Percentiles rank a stretch among this genome's conserved stretches.
Conservation (phyloP, 2,888 invertebrate species). For the Drosophila affinis region DNA sequence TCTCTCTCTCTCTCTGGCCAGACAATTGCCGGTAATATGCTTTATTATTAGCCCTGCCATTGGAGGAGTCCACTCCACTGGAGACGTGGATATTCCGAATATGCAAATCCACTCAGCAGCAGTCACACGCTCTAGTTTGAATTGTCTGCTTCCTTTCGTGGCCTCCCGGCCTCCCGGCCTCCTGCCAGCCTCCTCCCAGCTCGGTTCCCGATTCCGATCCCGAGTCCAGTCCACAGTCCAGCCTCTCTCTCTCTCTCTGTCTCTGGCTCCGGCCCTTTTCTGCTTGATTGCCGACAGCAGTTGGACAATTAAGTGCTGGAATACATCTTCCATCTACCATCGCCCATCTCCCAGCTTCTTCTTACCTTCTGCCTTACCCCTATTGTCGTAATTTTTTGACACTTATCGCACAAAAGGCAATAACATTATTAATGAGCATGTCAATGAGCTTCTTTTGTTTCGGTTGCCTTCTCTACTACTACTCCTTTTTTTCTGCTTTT, state of each 20-base stretch:
- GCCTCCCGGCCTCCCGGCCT: too few species aligned
- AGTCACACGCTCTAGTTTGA: slow-evolving; percentile 79
- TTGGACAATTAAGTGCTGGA: slow-evolving; percentile 75
- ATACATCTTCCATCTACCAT: slow-evolving; percentile 49
- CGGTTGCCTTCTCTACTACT: slow-evolving; percentile 8
- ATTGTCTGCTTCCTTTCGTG: slow-evolving; percentile 68
- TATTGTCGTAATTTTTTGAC: slow-evolving; percentile 78
- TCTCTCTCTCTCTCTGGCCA: slow-evolving; percentile 14
- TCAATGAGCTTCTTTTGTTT: slow-evolving; percentile 75
- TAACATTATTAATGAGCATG: slow-evolving; percentile 79
- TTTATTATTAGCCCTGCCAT: slow-evolving; percentile 74
- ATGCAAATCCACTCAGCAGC: slow-evolving; percentile 77
- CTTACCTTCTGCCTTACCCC: slow-evolving; percentile 41
- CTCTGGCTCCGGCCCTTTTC: slow-evolving; percentile 54
- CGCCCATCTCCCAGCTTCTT: slow-evolving; percentile 45
- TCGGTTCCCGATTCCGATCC: slow-evolving; percentile 44
- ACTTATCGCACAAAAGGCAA: slow-evolving; percentile 80
- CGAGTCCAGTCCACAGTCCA: slow-evolving; percentile 2
- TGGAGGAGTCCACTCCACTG: slow-evolving; percentile 17
- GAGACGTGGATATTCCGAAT: slow-evolving; percentile 47
- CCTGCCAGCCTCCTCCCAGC: slow-evolving; percentile 39
- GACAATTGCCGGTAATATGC: slow-evolving; percentile 78
- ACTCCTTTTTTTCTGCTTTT: background rate
- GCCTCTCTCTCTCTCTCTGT: background rate
- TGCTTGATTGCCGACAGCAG: slow-evolving; percentile 71